Base-by-base conservation (phyloP, 2,113 vertebrate species). In the Pleuronectes platessa region DNA sequence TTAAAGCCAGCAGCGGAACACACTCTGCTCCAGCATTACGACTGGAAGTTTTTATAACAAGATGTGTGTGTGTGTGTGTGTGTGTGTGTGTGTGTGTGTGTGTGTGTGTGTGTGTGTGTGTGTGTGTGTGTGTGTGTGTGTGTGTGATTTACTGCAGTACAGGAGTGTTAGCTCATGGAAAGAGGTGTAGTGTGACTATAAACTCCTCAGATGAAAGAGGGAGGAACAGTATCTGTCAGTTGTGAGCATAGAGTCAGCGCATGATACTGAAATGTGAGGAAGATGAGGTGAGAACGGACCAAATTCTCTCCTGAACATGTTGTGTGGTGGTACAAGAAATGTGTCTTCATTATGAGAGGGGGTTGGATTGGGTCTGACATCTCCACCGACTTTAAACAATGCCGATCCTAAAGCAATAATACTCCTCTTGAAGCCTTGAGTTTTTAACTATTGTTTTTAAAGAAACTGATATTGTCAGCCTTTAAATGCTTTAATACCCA, bases 1-100 rank as follows among this genome's bases (percentile, higher is more conserved):
- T 74, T 83, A 55, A 76, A 83, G 63, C 45, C 58, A 60, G 74
- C 71, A 71, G 63, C 64, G 64, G 49, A 73, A 64, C 40, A 68
- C 20, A 13, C 55, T 14, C 35, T 15, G 27, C 51, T 77, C 42
- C 51, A 49, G 27, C n/a, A 66, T 71, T 42, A 51, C 65, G 73
- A 63, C 63, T 51, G 42, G 20, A 68, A 61, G 53, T 26, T 62
- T 37, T 70, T 71, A n/a, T 35, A 8, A 42, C 53, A 21, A n/a
- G 7, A 11, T n/a, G 9, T 21, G n/a, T 13, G 35, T 37, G 60
- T 62, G 31, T n/a, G 61, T 37, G 67, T 61, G 53, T 75, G 40
- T 24, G 31, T 51, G 42, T 45, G 42, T 45, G 42, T 83, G 24
- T 24, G 24, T 24, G 24, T 24, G 24, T 24, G 24, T 24, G 24